A percentile compares a stretch with the other conserved stretches of the same genome.
Evolutionary conservation across 1,140 invertebrate species (phyloP).

Genomic region (Drosophila sp.): DNA sequence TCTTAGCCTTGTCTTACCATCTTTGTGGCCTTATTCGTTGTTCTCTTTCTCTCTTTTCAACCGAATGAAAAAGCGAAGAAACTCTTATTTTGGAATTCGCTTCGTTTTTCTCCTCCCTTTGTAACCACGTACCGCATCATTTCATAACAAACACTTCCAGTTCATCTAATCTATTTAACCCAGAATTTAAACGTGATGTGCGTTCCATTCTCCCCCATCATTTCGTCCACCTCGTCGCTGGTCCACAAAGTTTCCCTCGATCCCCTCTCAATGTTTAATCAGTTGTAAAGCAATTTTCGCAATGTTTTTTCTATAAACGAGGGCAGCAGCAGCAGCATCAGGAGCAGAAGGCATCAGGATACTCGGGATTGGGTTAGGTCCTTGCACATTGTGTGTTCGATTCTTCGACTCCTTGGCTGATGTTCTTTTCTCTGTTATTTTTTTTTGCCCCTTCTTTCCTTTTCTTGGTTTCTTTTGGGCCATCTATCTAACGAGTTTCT

Average conservation of each 20-base stretch:
- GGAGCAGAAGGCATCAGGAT: constrained; percentile 18
- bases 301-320: constrained; percentile 79
- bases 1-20: too few species aligned
- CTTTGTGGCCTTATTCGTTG: too few species aligned
- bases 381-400: constrained; percentile 36
- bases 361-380: constrained; percentile 30
- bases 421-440: constrained; percentile 50
- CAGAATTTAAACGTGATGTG: constrained; percentile 78
- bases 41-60: neutral
- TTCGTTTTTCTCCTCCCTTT: neutral
- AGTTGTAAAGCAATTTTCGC: constrained; percentile 80
- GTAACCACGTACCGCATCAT: constrained; percentile 64
- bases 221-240: neutral
- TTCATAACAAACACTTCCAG: constrained; percentile 80
- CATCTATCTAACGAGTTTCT: constrained; percentile 79
- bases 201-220: constrained; percentile 37
- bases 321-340: constrained; percentile 17
- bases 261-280: constrained; percentile 71
- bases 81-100: neutral
- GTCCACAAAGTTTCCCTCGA: neutral
- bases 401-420: constrained; percentile 45
- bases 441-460: constrained; percentile 32
- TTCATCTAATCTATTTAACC: constrained; percentile 81
- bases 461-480: constrained; percentile 26
- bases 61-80: neutral